Percentiles rank a stretch among this genome's conserved stretches.
Evolutionary conservation across 2,888 invertebrate species (phyloP).

Genomic region (Pseudococcus longispinus): DNA sequence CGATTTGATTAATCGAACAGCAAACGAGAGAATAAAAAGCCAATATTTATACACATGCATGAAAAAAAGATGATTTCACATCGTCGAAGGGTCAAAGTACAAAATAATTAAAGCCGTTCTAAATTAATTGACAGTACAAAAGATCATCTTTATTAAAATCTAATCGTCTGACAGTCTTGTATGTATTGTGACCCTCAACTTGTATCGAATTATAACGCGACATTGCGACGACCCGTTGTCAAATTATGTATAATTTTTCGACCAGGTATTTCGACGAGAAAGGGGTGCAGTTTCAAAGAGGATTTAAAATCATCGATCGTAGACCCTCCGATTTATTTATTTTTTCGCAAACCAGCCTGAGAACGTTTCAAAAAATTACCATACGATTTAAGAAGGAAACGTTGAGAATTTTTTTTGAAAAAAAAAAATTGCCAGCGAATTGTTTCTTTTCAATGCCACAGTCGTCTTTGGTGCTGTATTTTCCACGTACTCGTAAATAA

Average conservation of each 20-base stretch:
- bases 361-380: no score
- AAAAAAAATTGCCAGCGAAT: background rate
- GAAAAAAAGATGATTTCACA: slow-evolving; percentile 16
- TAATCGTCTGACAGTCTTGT: slow-evolving; percentile 10
- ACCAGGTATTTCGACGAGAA: background rate
- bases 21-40: background rate
- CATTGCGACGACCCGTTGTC: slow-evolving; percentile 35
- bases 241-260: background rate
- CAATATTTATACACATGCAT: background rate
- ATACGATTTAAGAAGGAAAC: no score
- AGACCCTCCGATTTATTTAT: background rate
- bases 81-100: slow-evolving; percentile 40
- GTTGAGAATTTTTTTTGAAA: background rate
- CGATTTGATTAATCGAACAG: background rate
- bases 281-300: no score
- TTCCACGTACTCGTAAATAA: no score
- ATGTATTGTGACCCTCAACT: slow-evolving; percentile 21
- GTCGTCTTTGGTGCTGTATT: no score
- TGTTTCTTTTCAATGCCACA: background rate
- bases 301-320: background rate
- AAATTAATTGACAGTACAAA: slow-evolving; percentile 35
- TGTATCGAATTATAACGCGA: slow-evolving; percentile 32
- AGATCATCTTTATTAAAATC: slow-evolving; percentile 34
- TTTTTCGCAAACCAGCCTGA: no score
- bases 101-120: slow-evolving; percentile 33